Evolutionary conservation across 2,888 invertebrate genomes (phyloP).

Genomic region (Dryobotodes eremita): DNA sequence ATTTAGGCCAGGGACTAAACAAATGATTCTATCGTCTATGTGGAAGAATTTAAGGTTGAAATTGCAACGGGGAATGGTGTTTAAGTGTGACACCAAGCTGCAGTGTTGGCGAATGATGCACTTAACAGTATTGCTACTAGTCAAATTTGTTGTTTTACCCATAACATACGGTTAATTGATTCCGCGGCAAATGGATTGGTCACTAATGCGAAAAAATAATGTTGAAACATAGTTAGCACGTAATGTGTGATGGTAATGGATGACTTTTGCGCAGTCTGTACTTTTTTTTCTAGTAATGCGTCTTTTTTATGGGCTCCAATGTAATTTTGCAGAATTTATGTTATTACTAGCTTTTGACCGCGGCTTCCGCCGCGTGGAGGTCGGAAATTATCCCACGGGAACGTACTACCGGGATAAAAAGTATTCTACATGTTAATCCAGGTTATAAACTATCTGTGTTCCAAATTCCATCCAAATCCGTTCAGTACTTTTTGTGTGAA

Average conservation of each 20-base stretch:
- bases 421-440: too few relatives aligned
- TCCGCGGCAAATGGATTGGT: slow-evolving; percentile 73
- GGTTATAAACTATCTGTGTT: too few relatives aligned
- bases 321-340: slow-evolving; percentile 57
- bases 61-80: not conserved
- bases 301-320: slow-evolving; percentile 54
- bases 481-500: too few relatives aligned
- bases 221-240: slow-evolving; percentile 66
- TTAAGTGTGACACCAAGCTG: slow-evolving; percentile 66
- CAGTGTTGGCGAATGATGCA: slow-evolving; percentile 79
- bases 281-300: slow-evolving; percentile 45
- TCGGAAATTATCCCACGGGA: too few relatives aligned
- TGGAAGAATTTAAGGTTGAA: slow-evolving; percentile 30
- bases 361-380: too few relatives aligned
- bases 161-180: slow-evolving; percentile 73
- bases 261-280: slow-evolving; percentile 37
- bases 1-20: slow-evolving; percentile 38
- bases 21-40: slow-evolving; percentile 42
- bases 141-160: slow-evolving; percentile 78
- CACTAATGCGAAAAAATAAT: slow-evolving; percentile 74
- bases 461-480: too few relatives aligned
- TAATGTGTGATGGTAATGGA: slow-evolving; percentile 61
- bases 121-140: slow-evolving; percentile 79
- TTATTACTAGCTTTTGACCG: too few relatives aligned
- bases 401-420: too few relatives aligned